Percentiles rank a stretch among this genome's conserved stretches.
phyloP scores from a whole-genome alignment of 2,113 vertebrate species.

The Aepyceros melampus region DNA sequence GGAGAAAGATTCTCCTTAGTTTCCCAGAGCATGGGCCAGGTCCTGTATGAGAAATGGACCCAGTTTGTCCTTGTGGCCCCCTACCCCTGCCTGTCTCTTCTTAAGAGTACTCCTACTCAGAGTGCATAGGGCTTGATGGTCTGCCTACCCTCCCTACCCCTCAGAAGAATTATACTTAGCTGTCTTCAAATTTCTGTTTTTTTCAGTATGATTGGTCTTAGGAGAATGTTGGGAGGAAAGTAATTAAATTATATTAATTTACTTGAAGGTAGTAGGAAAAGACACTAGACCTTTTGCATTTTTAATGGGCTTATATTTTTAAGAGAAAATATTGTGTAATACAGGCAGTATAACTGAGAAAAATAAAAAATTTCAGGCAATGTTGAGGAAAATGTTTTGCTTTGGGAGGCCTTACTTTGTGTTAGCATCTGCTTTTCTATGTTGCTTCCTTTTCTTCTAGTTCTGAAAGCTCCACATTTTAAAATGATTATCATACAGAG shows the following conservation, averaged over 20 bases:
- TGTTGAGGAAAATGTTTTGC: background rate
- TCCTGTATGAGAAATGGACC: background rate
- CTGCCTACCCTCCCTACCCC: background rate
- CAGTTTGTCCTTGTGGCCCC: background rate
- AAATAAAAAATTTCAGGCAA: background rate
- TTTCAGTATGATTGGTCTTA: background rate
- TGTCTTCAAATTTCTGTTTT: background rate
- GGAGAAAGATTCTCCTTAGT: background rate
- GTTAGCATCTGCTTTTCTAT: background rate
- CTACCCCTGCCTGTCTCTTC: background rate
- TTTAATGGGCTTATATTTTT: slow-evolving; percentile 15
- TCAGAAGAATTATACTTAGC: background rate
- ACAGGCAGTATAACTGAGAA: background rate
- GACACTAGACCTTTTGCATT: background rate
- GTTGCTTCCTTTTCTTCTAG: background rate
- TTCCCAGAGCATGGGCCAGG: background rate
- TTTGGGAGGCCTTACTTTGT: background rate
- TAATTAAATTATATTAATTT: slow-evolving; percentile 18
- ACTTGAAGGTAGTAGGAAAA: background rate
- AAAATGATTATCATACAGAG: background rate
- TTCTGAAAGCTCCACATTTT: background rate
- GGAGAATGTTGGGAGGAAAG: background rate
- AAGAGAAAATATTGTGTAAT: background rate
- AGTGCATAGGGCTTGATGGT: background rate
- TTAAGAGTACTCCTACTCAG: background rate